A percentile compares a stretch with the other conserved stretches of the same genome.
phyloP scores from a whole-genome alignment of 2,888 invertebrate genomes.

The Flexamia atlantica region DNA sequence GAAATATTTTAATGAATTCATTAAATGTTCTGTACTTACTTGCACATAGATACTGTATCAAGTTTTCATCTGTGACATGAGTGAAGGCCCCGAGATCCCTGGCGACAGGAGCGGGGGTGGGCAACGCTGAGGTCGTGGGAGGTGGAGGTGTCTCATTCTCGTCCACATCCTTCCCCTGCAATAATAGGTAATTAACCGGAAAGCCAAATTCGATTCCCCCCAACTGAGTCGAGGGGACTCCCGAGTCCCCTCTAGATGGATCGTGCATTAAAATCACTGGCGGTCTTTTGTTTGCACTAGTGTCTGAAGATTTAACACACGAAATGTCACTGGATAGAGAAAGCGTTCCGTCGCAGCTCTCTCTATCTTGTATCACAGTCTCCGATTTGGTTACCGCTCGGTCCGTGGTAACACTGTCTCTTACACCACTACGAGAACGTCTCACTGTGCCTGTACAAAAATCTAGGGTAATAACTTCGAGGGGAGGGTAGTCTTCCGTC shows the following conservation, averaged over 20 bases:
- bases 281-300: slow-evolving; percentile 76
- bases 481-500: slow-evolving; percentile 68
- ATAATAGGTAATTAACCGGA: slow-evolving; percentile 85
- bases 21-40: not conserved
- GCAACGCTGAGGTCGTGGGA: not conserved
- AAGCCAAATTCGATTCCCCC: no score
- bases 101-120: not conserved
- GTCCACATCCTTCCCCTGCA: slow-evolving; percentile 73
- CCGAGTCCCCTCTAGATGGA: slow-evolving; percentile 71
- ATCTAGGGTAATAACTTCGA: slow-evolving; percentile 19
- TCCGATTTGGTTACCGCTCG: not conserved
- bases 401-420: slow-evolving; percentile 59
- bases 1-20: not conserved
- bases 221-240: slow-evolving; percentile 74
- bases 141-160: slow-evolving; percentile 37
- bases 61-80: not conserved
- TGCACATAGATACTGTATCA: not conserved
- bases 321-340: not conserved
- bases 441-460: slow-evolving; percentile 63
- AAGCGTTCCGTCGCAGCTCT: slow-evolving; percentile 64
- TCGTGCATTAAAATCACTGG: slow-evolving; percentile 87
- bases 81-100: not conserved
- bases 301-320: not conserved
- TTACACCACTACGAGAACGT: slow-evolving; percentile 61
- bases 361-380: slow-evolving; percentile 60